phyloP scores from a whole-genome alignment of 2,797 vertebrate genomes.

The Cryptoprocta ferox region DNA sequence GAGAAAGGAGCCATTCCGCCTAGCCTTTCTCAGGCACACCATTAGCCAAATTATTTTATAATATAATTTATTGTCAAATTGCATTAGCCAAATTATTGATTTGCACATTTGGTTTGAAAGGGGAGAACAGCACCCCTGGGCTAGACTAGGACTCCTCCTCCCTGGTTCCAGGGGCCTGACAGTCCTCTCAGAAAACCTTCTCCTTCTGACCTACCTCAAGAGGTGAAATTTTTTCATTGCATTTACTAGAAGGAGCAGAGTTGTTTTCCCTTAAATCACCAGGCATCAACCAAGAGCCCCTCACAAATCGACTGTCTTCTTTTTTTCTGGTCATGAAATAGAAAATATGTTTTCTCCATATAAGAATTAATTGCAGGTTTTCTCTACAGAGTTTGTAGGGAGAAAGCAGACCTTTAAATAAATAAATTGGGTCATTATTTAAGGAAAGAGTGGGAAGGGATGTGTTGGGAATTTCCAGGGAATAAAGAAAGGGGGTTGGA shows the following conservation, averaged over 20 bases:
- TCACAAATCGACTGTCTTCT: background rate
- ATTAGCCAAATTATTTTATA: background rate
- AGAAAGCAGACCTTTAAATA: background rate
- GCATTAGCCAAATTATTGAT: background rate
- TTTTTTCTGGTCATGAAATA: background rate
- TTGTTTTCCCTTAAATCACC: background rate
- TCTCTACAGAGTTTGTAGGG: background rate
- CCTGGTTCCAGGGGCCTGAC: background rate
- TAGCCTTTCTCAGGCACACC: background rate
- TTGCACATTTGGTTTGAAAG: background rate
- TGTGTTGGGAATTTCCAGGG: background rate
- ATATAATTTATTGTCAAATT: no score
- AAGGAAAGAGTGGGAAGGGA: background rate
- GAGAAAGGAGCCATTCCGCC: background rate
- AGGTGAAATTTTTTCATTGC: background rate
- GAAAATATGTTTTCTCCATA: background rate
- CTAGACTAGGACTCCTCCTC: background rate
- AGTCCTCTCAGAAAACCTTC: background rate
- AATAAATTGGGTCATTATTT: slow-evolving; percentile 10
- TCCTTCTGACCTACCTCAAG: background rate
- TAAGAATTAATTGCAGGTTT: background rate
- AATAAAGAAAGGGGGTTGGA: background rate
- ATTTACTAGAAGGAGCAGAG: background rate
- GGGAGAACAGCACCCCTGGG: background rate
- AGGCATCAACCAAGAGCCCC: background rate